These are phyloP conservation scores for Drosophila murphyi DNA, from an alignment of 1,140 invertebrate species.

Conservation along the genomic window DNA sequence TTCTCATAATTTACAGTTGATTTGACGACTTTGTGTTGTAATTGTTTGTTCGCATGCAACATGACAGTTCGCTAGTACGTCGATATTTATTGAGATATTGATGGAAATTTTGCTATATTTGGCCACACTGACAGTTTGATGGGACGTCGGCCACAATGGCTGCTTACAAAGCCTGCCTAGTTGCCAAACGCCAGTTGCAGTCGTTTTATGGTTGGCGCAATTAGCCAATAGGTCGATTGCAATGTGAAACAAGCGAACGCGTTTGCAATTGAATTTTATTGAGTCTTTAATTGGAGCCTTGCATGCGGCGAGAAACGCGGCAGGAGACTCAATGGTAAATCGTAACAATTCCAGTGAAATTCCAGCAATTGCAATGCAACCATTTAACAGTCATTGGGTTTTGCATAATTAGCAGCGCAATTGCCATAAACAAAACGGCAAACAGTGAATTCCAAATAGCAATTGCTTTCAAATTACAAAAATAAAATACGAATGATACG, in stretches of 20 bases:
- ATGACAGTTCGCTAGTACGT: not conserved
- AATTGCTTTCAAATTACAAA: constrained; percentile 26
- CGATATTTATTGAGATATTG: not conserved
- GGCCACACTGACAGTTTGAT: constrained; percentile 27
- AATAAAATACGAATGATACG: constrained; percentile 50
- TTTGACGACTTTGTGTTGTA: not conserved
- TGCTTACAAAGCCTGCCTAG: not conserved
- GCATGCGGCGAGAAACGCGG: constrained; percentile 21
- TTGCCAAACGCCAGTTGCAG: constrained; percentile 33
- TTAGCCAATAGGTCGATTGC: constrained; percentile 54
- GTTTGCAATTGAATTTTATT: constrained; percentile 76
- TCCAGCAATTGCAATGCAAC: constrained; percentile 42
- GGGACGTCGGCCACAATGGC: constrained; percentile 35
- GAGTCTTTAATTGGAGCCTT: constrained; percentile 75
- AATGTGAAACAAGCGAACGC: constrained; percentile 16
- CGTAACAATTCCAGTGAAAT: constrained; percentile 61
- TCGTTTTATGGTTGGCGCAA: constrained; percentile 62
- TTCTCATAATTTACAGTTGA: constrained; percentile 7
- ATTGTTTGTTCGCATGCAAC: constrained; percentile 6
- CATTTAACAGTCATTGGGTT: constrained; percentile 36
- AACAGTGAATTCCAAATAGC: constrained; percentile 41
- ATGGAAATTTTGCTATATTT: not conserved
- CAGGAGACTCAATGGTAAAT: constrained; percentile 39
- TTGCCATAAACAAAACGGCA: constrained; percentile 51
- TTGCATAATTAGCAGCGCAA: constrained; percentile 65